Percentiles rank a stretch among this genome's conserved stretches.
Conservation (phyloP, 2,797 vertebrate genomes). For the Macrochelys suwanniensis region DNA sequence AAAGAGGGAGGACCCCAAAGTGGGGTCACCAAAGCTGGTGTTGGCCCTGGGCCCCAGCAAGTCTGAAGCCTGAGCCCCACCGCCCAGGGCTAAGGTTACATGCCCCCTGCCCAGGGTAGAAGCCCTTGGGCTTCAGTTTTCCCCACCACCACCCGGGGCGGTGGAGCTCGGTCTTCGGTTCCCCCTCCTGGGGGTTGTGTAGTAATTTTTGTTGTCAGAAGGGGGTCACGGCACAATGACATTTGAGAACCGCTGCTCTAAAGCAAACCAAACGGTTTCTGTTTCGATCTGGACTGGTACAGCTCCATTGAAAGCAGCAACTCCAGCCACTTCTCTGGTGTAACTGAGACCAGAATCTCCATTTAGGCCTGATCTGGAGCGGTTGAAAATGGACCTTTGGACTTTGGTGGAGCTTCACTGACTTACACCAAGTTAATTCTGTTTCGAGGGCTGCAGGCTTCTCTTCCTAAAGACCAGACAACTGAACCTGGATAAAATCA, state of each 20-base stretch:
- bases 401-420: fast-evolving
- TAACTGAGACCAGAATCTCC: neutral
- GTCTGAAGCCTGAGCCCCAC: too few species aligned
- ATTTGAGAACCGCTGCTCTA: neutral
- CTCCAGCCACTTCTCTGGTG: fast-evolving
- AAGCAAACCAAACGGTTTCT: fast-evolving
- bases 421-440: neutral
- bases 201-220: too few species aligned
- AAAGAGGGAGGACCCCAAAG: neutral
- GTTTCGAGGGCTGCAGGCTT: fast-evolving
- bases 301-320: neutral
- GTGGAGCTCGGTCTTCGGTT: too few species aligned
- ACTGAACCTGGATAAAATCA: slow-evolving; percentile 76
- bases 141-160: too few species aligned
- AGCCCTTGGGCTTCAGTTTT: too few species aligned
- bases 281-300: neutral
- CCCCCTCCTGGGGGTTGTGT: too few species aligned
- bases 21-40: too few species aligned
- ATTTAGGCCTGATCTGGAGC: fast-evolving
- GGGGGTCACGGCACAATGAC: too few species aligned
- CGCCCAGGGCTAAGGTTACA: too few species aligned
- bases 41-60: too few species aligned
- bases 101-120: too few species aligned
- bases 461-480: slow-evolving; percentile 58
- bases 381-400: neutral